A percentile compares a stretch with the other conserved stretches of the same genome.
phyloP scores from a whole-genome alignment of 2,113 vertebrate species.

The Aptenodytes patagonicus region DNA sequence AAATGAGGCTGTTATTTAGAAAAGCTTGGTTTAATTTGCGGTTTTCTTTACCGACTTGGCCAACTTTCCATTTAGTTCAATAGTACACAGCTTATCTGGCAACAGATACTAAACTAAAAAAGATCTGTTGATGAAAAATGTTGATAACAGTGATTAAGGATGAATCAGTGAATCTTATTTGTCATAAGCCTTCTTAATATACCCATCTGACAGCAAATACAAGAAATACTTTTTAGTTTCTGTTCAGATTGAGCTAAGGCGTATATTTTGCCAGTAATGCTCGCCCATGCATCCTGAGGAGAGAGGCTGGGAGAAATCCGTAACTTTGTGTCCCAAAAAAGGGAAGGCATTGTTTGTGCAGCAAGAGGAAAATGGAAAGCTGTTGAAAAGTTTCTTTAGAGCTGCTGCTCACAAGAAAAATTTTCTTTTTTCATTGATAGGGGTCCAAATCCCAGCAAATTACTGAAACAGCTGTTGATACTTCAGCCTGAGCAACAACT shows the following conservation, averaged over 20 bases:
- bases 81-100: background rate
- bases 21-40: background rate
- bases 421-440: slow-evolving; percentile 63
- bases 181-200: background rate
- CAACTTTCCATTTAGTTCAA: background rate
- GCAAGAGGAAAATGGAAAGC: background rate
- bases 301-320: background rate
- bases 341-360: background rate
- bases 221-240: background rate
- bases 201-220: background rate
- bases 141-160: background rate
- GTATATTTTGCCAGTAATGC: background rate
- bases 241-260: background rate
- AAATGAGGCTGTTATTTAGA: background rate
- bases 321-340: background rate
- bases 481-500: slow-evolving; percentile 93
- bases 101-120: background rate
- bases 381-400: background rate
- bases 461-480: slow-evolving; percentile 90
- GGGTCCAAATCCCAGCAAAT: slow-evolving; percentile 94
- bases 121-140: background rate
- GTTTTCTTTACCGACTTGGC: background rate
- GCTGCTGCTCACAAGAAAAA: background rate
- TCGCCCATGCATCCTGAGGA: background rate
- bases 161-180: background rate